phyloP scores from a whole-genome alignment of 2,113 vertebrate genomes.

The Cinclus cinclus region DNA sequence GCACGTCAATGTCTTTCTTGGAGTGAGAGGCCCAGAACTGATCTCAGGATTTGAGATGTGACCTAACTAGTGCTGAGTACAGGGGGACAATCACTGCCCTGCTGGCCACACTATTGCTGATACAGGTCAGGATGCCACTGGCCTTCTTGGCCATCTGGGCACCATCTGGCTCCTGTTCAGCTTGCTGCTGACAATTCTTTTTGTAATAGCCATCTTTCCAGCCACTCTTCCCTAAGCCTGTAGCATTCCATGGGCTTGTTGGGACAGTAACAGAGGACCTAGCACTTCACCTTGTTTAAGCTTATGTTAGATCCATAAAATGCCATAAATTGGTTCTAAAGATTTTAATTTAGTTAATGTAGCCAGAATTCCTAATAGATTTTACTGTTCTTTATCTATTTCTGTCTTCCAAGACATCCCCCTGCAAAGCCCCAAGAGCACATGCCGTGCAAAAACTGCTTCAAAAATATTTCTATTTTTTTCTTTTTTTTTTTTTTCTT shows the following conservation, averaged over 20 bases:
- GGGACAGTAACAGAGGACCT: background rate
- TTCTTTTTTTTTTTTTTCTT: background rate
- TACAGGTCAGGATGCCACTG: background rate
- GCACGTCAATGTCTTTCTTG: background rate
- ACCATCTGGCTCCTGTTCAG: background rate
- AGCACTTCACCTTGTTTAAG: background rate
- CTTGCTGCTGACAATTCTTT: rapidly evolving
- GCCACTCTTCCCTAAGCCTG: background rate
- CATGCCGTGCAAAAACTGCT: background rate
- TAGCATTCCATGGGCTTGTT: background rate
- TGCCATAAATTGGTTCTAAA: rapidly evolving
- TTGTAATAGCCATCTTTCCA: background rate
- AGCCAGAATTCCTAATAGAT: background rate
- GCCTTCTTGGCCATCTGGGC: background rate
- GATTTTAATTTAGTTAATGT: background rate
- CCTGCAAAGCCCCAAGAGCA: background rate
- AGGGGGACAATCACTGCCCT: background rate
- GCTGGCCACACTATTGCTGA: background rate
- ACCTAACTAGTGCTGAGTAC: rapidly evolving
- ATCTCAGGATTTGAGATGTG: background rate
- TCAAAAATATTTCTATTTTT: background rate
- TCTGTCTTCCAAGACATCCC: background rate
- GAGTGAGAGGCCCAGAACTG: background rate
- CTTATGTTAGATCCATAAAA: background rate
- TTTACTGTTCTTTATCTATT: background rate